Percentiles rank a stretch among this genome's conserved stretches.
Evolutionary conservation across 1,140 invertebrate genomes (phyloP).

Genomic region (Wasmannia auropunctata): DNA sequence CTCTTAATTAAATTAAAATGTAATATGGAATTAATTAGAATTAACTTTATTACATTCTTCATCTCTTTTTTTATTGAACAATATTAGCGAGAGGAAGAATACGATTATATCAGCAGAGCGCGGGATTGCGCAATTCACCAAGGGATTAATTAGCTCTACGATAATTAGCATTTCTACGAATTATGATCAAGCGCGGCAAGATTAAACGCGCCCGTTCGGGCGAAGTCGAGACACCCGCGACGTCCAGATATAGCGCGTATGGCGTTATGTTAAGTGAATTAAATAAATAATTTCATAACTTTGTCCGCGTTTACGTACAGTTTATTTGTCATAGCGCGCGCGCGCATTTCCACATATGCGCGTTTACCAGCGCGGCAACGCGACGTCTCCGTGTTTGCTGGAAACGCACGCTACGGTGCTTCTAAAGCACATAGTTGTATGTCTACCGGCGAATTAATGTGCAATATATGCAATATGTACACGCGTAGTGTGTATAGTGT

Average conservation of each 20-base stretch:
- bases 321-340: conserved; percentile 28
- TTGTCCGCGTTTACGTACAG: conserved; percentile 41
- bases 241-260: conserved; percentile 19
- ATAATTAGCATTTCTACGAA: conserved; percentile 29
- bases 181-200: not conserved
- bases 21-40: not conserved
- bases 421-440: conserved; percentile 26
- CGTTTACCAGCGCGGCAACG: conserved; percentile 17
- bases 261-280: conserved; percentile 43
- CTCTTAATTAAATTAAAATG: not conserved
- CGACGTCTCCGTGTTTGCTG: conserved; percentile 23
- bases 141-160: conserved; percentile 5
- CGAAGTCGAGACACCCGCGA: not conserved
- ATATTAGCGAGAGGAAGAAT: not conserved
- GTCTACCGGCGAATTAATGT: conserved; percentile 58
- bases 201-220: conserved; percentile 10
- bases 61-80: not conserved
- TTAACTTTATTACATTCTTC: not conserved
- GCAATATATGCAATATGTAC: conserved; percentile 36
- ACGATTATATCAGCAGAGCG: not conserved
- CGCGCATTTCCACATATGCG: not conserved
- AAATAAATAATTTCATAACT: conserved; percentile 52
- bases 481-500: not conserved
- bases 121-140: not conserved
- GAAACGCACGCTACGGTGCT: conserved; percentile 36